Percentiles rank a stretch among this genome's conserved stretches.
Evolutionary conservation across 2,888 invertebrate genomes (phyloP).

Genomic region (Coleophora flavipennella): DNA sequence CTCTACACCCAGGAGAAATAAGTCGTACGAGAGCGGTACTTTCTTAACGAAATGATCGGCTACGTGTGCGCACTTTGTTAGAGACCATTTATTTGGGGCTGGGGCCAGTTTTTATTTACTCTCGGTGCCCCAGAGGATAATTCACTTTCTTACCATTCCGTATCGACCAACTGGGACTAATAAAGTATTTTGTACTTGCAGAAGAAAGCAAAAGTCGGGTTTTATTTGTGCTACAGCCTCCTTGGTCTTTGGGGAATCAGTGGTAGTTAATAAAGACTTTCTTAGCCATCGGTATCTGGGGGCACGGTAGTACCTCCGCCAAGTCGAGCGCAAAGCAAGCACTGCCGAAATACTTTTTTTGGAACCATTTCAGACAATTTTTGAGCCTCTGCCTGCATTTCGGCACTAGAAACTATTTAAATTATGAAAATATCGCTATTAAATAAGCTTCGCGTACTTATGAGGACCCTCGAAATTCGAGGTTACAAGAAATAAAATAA

Average conservation of each 20-base stretch:
- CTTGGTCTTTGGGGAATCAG: neutral
- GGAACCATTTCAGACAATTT: too few relatives aligned
- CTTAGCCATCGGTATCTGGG: too few relatives aligned
- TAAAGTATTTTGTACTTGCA: constrained; percentile 51
- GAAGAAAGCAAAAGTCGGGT: constrained; percentile 16
- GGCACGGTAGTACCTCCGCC: too few relatives aligned
- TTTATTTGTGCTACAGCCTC: neutral
- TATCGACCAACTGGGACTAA: constrained; percentile 61
- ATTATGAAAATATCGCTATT: too few relatives aligned
- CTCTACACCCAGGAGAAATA: constrained; percentile 54
- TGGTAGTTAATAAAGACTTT: too few relatives aligned
- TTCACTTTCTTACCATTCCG: constrained; percentile 64
- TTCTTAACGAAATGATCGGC: constrained; percentile 71
- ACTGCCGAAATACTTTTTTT: too few relatives aligned
- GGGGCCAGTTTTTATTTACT: constrained; percentile 62
- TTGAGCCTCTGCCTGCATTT: too few relatives aligned
- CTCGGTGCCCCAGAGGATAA: constrained; percentile 59
- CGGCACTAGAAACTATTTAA: too few relatives aligned
- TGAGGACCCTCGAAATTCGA: too few relatives aligned
- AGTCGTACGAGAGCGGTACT: constrained; percentile 39
- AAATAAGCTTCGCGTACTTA: too few relatives aligned
- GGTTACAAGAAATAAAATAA: too few relatives aligned
- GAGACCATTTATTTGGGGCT: constrained; percentile 60
- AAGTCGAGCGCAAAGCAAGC: too few relatives aligned
- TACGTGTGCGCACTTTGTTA: constrained; percentile 60